phyloP scores from a whole-genome alignment of 1,140 invertebrate genomes.

The Lucilia sericata region DNA sequence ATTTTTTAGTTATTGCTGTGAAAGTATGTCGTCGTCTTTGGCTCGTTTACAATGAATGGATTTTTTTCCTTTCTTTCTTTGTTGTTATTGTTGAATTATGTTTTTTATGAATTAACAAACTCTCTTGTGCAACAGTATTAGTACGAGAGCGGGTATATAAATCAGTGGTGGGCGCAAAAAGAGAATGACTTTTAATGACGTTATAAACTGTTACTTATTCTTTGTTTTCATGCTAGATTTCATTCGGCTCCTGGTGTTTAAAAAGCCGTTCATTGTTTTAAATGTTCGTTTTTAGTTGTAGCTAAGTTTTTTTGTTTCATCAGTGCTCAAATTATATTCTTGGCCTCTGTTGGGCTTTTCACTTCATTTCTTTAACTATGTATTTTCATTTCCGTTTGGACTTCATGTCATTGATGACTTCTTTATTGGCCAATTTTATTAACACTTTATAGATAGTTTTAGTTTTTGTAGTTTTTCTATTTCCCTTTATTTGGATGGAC shows the following conservation, averaged over 20 bases:
- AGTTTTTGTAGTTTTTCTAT: not conserved
- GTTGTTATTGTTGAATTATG: not conserved
- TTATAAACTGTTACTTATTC: too few species aligned
- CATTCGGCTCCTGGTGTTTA: too few species aligned
- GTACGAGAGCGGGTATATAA: not conserved
- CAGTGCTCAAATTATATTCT: not conserved
- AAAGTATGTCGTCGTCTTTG: not conserved
- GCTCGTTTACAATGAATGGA: not conserved
- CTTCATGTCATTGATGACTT: conserved; percentile 1
- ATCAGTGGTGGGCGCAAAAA: too few species aligned
- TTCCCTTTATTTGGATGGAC: not conserved
- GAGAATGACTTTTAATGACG: too few species aligned
- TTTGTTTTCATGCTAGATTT: too few species aligned
- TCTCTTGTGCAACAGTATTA: not conserved
- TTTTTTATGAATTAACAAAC: not conserved
- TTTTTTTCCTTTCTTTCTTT: not conserved
- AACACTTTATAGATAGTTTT: not conserved
- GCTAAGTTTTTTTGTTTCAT: too few species aligned
- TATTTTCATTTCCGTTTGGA: too few species aligned
- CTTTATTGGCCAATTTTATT: not conserved
- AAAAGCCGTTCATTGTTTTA: too few species aligned
- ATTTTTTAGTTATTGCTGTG: not conserved
- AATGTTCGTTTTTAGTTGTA: too few species aligned
- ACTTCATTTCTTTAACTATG: not conserved
- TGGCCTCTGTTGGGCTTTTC: not conserved